A percentile compares a stretch with the other conserved stretches of the same genome.
Evolutionary conservation across 1,140 invertebrate species (phyloP).

Genomic region (Drosophila suzukii): DNA sequence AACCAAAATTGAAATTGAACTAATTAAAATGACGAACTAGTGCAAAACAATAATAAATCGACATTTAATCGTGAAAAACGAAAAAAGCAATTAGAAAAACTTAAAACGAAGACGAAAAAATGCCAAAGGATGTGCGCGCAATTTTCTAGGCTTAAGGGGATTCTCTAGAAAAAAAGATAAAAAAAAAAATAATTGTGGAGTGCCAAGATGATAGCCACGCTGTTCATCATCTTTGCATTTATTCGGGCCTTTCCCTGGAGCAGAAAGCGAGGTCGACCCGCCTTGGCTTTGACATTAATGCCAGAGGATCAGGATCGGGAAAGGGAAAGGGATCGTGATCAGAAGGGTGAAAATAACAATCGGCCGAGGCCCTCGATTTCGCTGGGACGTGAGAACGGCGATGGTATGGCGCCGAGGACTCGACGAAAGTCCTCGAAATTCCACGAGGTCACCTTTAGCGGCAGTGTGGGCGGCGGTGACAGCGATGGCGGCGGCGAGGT

Average conservation of each 20-base stretch:
- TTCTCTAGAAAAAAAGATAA: slow-evolving; percentile 13
- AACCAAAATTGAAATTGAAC: slow-evolving; percentile 22
- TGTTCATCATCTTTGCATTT: slow-evolving; percentile 84
- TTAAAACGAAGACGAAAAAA: slow-evolving; percentile 5
- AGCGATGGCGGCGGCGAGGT: slow-evolving; percentile 52
- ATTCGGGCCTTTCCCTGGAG: slow-evolving; percentile 83
- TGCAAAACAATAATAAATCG: slow-evolving; percentile 6
- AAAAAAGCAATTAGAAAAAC: slow-evolving; percentile 7
- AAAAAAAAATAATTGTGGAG: background rate
- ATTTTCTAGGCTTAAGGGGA: slow-evolving; percentile 1
- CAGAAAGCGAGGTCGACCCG: slow-evolving; percentile 54
- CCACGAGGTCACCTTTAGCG: slow-evolving; percentile 80
- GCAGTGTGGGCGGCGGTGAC: slow-evolving; percentile 76
- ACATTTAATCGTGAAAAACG: slow-evolving; percentile 6
- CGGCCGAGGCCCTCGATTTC: slow-evolving; percentile 53
- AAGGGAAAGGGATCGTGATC: slow-evolving; percentile 10
- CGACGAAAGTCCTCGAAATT: slow-evolving; percentile 78
- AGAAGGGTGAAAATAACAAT: slow-evolving; percentile 61
- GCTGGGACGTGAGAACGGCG: slow-evolving; percentile 46
- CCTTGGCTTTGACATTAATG: slow-evolving; percentile 53
- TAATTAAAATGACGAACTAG: slow-evolving; percentile 27
- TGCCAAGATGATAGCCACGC: slow-evolving; percentile 78
- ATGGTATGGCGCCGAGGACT: slow-evolving; percentile 30
- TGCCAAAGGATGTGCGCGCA: slow-evolving; percentile 10
- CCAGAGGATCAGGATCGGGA: slow-evolving; percentile 18